These are phyloP conservation scores for Porites cylindrica DNA, from an alignment of 92 coral and sea anemone genomes.

Conservation along the genomic window DNA sequence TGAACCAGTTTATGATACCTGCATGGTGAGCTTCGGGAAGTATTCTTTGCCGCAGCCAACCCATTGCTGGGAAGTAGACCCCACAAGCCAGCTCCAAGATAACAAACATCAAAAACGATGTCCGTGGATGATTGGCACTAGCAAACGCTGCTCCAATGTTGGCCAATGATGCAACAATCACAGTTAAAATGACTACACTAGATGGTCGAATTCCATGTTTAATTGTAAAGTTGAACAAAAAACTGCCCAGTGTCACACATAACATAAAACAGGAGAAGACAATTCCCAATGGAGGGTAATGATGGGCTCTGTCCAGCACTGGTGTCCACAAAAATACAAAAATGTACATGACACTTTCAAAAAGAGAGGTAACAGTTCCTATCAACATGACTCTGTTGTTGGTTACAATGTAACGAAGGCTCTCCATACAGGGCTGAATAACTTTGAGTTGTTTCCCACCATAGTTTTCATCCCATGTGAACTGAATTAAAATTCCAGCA, in stretches of 20 bases:
- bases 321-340: constrained; percentile 99
- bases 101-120: constrained; percentile 89
- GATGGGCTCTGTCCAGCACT: constrained; percentile 89
- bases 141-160: constrained; percentile 92
- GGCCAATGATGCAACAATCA: constrained; percentile 80
- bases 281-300: constrained; percentile 89
- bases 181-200: constrained; percentile 75
- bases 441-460: constrained; percentile 85
- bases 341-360: constrained; percentile 97
- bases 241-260: constrained; percentile 92
- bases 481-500: constrained; percentile 82
- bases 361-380: constrained; percentile 91
- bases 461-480: constrained; percentile 98
- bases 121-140: constrained; percentile 91
- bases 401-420: constrained; percentile 90
- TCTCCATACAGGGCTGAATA: constrained; percentile 89
- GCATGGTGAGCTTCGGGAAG: constrained; percentile 99
- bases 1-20: constrained; percentile 99
- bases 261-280: constrained; percentile 96
- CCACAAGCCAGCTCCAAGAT: constrained; percentile 94
- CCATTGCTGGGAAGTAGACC: constrained; percentile 98
- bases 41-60: constrained; percentile 92
- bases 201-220: constrained; percentile 78
- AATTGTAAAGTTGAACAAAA: constrained; percentile 77
- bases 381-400: constrained; percentile 83